Percentiles rank a stretch among this genome's conserved stretches.
phyloP scores from a whole-genome alignment of 2,888 invertebrate genomes.

The Proisotoma minuta region DNA sequence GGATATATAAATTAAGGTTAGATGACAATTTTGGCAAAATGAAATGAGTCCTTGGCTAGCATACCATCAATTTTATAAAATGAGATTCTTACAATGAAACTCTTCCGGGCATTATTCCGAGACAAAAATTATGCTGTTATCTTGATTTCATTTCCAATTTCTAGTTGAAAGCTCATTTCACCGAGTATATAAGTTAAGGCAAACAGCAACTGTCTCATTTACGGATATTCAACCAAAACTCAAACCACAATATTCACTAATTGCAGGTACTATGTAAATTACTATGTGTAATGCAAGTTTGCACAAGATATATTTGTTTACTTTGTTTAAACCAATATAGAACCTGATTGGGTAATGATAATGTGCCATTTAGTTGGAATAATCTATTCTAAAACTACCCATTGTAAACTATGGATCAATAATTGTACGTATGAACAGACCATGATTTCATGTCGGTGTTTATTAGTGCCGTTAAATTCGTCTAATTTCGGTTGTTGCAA shows the following conservation, averaged over 20 bases:
- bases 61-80: neutral
- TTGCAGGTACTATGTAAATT: conserved; percentile 5
- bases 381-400: neutral
- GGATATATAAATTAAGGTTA: conserved; percentile 9
- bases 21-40: conserved; percentile 6
- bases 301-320: no score
- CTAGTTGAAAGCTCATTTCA: no score
- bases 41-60: neutral
- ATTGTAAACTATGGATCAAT: neutral
- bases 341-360: neutral
- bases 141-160: no score
- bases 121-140: no score
- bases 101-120: conserved; percentile 12
- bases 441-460: no score
- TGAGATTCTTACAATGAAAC: no score
- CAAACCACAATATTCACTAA: conserved; percentile 6
- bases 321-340: neutral
- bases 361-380: neutral
- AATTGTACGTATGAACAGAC: no score
- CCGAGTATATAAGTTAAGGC: conserved; percentile 5
- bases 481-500: no score
- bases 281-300: neutral
- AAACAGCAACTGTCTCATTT: conserved; percentile 7
- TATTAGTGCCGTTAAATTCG: no score
- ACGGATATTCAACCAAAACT: neutral